Base-by-base conservation (phyloP, 2,888 invertebrate genomes). In the Calephelis perditalis region DNA sequence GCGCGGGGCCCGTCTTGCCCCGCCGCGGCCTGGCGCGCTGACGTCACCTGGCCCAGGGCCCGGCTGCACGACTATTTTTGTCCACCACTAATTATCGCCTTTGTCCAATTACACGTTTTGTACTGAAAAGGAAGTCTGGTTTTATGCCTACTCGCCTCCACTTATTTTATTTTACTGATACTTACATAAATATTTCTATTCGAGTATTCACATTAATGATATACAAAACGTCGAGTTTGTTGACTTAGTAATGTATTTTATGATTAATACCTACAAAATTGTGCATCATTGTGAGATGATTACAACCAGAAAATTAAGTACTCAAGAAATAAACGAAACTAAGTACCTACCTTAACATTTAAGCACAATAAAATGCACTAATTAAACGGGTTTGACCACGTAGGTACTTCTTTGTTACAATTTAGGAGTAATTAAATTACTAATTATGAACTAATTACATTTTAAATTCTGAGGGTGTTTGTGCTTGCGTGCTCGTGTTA, bases 1-100 rank as follows among this genome's bases (percentile, higher is more conserved):
- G 84, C 86, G 88, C 87, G 89, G 89, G 89, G 88, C 90, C 89
- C 88, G 87, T 88, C 85, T 90, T 88, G 87, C 89, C 90, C 89
- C 88, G 86, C 86, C 69, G 73, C 73, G 82, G 83, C 86, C 85
- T 84, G 84, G 79, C 82, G 79, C 81, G 83, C 75, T 89, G 86
- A 89, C 89, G 89, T 89, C 89, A 89, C 82, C 88, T 86, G 87
- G 86, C 87, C 88, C 89, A 87, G 88, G 89, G 89, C 89, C 88
- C 88, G 88, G 78, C 81, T 74, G 75, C 76, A 78, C 78, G 79
- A 86, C 89, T 90, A 90, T 89, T 90, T 87, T 85, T 82, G 82
- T 86, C 84, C 82, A 83, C 83, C 75, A 81, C 86, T 87, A 86
- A 89, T 87, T 88, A 87, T 84, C 86, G 84, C 87, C 87, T 86